Evolutionary conservation across 2,113 vertebrate genomes (phyloP), one percentile per base, ranked within the genome.

Genomic region (Nematolebias whitei): DNA sequence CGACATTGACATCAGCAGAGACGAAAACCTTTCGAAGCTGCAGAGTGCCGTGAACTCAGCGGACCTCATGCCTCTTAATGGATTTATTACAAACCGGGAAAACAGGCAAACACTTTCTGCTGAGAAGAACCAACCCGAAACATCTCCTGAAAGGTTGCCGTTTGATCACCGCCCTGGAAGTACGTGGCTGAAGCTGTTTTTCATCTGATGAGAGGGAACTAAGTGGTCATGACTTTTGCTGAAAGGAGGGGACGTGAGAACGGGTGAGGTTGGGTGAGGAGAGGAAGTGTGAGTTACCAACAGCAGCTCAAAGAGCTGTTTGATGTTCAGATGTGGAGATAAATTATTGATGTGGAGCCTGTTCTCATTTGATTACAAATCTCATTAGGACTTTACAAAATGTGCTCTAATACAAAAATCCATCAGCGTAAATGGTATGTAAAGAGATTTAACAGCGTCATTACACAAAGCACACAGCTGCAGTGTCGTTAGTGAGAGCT

Each of bases 331-430:
- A 75, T 61, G 48, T 47, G 50, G 51, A 39, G 57, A 79, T 86
- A 29, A 62, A 82, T 86, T 77, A 82, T 79, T 77, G 53, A 87
- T 75, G 59, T 45, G 40, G 43, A 52, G 80, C 71, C 67, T 53
- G 65, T 60, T 74, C 54, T 70, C 49, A 75, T 79, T 78, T 78
- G 55, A 79, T 79, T 79, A 75, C 63, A 79, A 68, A 79, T 77
- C 72, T 77, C 72, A 74, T 81, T 77, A 79, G 59, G 26, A 59
- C 50, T 82, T 68, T 68, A 76, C 66, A 74, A 74, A 74, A 79
- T 65, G 35, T 47, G 40, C 64, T 68, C 59, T 62, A 74, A 76
- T 81, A 74, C 76, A 53, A 39, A 73, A 76, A 82, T 67, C 72
- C 52, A 57, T 82, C 68, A 70, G 50, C n/a, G 0, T 71, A 63